Evolutionary conservation across 2,888 invertebrate genomes (phyloP).

Genomic region (Alsophila aescularia): DNA sequence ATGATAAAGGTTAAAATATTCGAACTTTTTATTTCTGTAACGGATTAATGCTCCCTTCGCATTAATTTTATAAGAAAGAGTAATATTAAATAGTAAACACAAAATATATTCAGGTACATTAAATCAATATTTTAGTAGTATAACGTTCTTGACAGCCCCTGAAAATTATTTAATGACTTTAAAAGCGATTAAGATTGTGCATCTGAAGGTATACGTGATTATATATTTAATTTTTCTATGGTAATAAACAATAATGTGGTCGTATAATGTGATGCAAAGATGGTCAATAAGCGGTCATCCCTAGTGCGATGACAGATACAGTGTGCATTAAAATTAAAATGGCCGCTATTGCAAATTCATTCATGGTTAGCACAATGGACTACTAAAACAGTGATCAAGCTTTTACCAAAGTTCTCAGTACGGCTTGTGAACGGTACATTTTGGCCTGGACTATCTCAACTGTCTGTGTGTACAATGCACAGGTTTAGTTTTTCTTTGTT

Average conservation of each 20-base stretch:
- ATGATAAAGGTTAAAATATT: no score
- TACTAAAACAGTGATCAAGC: neutral
- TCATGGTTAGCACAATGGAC: conserved; percentile 60
- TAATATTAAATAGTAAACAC: neutral
- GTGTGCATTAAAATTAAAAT: conserved; percentile 73
- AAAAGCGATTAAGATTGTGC: conserved; percentile 2
- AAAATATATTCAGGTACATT: neutral
- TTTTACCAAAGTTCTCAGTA: neutral
- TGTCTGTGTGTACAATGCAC: no score
- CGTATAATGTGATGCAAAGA: conserved; percentile 8
- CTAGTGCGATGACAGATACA: conserved; percentile 55
- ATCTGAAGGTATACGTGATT: neutral
- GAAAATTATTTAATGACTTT: conserved; percentile 5
- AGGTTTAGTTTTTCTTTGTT: no score
- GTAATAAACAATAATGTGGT: conserved; percentile 11
- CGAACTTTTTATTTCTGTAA: neutral
- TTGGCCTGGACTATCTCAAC: no score
- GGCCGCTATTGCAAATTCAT: conserved; percentile 45
- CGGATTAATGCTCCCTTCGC: neutral
- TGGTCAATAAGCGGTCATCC: conserved; percentile 36
- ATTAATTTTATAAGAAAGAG: neutral
- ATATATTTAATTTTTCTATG: conserved; percentile 9
- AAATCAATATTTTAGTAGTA: neutral
- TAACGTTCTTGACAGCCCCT: neutral
- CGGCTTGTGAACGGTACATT: no score